Base-by-base conservation (phyloP, 2,113 vertebrate species). In the Amia ocellicauda region DNA sequence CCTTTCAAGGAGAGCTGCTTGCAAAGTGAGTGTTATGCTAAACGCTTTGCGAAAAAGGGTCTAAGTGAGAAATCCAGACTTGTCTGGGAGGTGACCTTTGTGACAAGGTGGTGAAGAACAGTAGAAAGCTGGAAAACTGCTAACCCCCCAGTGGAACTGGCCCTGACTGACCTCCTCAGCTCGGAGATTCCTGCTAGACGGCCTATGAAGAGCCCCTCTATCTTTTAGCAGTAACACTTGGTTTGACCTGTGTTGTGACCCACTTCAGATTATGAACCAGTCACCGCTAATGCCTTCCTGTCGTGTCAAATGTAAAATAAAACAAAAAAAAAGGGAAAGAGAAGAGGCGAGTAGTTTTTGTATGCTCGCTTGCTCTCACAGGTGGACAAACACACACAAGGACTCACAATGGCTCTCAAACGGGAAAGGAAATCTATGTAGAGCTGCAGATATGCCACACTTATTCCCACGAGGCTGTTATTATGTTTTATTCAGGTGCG, bases 201-300 rank as follows among this genome's bases (percentile, higher is more conserved):
- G 52, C n/a, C 66, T 68, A 74, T 67, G 68, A 81, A 76, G 47
- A 68, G 70, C 77, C 55, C 49, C 20, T 55, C 77, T 78, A 67
- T 78, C 69, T 78, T 74, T 71, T 69, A 49, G 10, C 17, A 24
- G 8, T 3, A 71, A 8, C 22, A 55, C 31, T 50, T 73, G 58
- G 40, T 69, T 57, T 85, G 83, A 82, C 84, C 83, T 87, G 85
- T 89, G 80, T 87, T 83, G 78, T 87, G 85, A 89, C 74, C 79
- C 78, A 64, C 78, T 89, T 86, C 84, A 84, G 77, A 82, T 85
- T 72, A 76, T 84, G 74, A 82, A 82, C 80, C 81, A 80, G 81
- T 83, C 77, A 74, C 69, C 83, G 53, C 75, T 78, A 86, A 88
- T 83, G 80, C 76, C 78, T 88, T 72, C 69, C 82, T 86, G 86